Evolutionary conservation across 2,797 vertebrate genomes (phyloP).

Genomic region (Falco berigora): DNA sequence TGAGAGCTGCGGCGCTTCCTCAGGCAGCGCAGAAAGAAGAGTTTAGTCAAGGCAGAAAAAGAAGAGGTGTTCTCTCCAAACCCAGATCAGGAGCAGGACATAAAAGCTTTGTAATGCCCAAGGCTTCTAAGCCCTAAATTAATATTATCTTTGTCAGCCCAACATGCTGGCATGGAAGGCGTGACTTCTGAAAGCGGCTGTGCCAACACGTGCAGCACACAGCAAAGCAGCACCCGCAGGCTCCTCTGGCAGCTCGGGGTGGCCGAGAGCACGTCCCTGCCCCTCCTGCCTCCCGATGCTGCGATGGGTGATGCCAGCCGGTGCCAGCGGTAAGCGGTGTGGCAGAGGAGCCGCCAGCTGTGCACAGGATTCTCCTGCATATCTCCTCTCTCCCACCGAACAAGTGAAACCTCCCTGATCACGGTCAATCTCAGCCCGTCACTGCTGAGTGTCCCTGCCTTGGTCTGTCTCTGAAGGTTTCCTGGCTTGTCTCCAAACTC

Average conservation of each 20-base stretch:
- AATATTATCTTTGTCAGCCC: background rate
- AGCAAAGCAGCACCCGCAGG: background rate
- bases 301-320: background rate
- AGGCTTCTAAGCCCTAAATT: background rate
- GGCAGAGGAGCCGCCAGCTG: background rate
- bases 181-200: background rate
- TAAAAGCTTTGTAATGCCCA: background rate
- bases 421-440: background rate
- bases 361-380: background rate
- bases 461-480: background rate
- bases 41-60: background rate
- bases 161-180: background rate
- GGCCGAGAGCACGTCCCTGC: background rate
- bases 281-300: background rate
- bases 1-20: background rate
- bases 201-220: background rate
- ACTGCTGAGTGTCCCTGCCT: background rate
- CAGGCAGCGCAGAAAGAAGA: fast-evolving
- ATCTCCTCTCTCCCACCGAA: background rate
- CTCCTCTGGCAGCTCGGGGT: background rate
- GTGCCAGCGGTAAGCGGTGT: background rate
- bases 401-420: background rate
- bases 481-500: constrained; percentile 1
- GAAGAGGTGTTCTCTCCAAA: background rate
- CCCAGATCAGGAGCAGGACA: background rate